Evolutionary conservation across 1,140 invertebrate genomes (phyloP).

Genomic region (Eueides isabella): DNA sequence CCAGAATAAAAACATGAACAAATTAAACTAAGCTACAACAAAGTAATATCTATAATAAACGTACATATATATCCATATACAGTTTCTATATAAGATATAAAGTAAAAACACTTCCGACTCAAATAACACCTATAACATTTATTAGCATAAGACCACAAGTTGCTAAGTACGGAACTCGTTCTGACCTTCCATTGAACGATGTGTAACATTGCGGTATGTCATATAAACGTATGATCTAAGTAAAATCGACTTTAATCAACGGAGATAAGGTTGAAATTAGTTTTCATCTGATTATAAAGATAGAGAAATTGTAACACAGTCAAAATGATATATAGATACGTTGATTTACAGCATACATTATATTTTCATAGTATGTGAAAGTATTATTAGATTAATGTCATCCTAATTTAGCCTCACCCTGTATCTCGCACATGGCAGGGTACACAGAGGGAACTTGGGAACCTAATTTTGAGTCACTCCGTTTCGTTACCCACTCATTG

Average conservation of each 20-base stretch:
- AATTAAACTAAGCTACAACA: too few species aligned
- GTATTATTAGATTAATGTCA: not conserved
- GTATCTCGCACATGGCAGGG: too few species aligned
- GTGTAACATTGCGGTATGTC: constrained; percentile 27
- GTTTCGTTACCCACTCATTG: too few species aligned
- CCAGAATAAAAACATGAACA: not conserved
- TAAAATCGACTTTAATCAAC: not conserved
- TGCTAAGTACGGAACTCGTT: constrained; percentile 26
- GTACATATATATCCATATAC: not conserved
- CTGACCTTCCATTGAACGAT: constrained; percentile 32
- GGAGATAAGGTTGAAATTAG: not conserved
- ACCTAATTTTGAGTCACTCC: too few species aligned
- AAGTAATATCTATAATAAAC: not conserved
- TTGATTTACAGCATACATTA: not conserved
- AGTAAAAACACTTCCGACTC: constrained; percentile 8
- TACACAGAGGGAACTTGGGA: too few species aligned
- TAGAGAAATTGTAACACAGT: constrained; percentile 9
- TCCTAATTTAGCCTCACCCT: too few species aligned
- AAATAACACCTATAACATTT: not conserved
- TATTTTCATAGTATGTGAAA: not conserved
- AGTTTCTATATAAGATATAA: constrained; percentile 11
- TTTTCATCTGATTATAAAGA: not conserved
- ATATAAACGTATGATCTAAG: not conserved
- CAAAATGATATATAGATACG: constrained; percentile 10
- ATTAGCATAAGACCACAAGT: not conserved